Evolutionary conservation across 2,888 invertebrate species (phyloP), one percentile per base, ranked within the genome.

Genomic region (Drosophila tripunctata): DNA sequence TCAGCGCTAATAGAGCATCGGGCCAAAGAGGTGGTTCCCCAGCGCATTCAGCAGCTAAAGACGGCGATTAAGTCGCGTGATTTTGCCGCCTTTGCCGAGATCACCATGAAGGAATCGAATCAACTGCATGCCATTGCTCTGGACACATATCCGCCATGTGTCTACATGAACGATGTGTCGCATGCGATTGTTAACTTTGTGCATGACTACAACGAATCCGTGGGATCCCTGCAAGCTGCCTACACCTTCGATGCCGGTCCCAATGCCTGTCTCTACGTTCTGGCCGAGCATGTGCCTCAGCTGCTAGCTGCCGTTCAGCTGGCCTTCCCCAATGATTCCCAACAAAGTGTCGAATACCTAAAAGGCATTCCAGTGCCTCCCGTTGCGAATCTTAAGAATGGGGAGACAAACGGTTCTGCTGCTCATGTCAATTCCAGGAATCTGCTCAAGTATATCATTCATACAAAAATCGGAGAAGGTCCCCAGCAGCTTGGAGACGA

Each of bases 221-320:
- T 92, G 84, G 94, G 94, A n/a, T 90, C 92, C 66, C 90, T 92
- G 14, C 95, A 94, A 92, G 95, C 97, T 5, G 98, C 98, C 0
- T 99, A 99, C 90, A 99, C 99, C 12, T 99, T 97, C 92, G 99
- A 99, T 93, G 99, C 99, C 54, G 99, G 99, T 4, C 96, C 99
- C 45, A 99, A 99, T 93, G 97, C 97, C 3, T 98, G 97, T 90
- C 91, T 99, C 0, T 98, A 96, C 91, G 91, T 98, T 12, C 91
- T 96, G 45, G 94, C 96, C 75, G 92, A 95, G 67, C 93, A 96
- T 90, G 94, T 98, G 0, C 92, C 94, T 0, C 93, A 93, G 83
- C 92, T 97, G 8, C 62, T 96, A 19, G 92, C 94, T 22, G 90
- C 96, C 10, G 91, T 98, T 4, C 93, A 94, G 84, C 90, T 94